These are phyloP conservation scores for Labroides dimidiatus DNA, from an alignment of 2,797 vertebrate species.

Conservation along the genomic window DNA sequence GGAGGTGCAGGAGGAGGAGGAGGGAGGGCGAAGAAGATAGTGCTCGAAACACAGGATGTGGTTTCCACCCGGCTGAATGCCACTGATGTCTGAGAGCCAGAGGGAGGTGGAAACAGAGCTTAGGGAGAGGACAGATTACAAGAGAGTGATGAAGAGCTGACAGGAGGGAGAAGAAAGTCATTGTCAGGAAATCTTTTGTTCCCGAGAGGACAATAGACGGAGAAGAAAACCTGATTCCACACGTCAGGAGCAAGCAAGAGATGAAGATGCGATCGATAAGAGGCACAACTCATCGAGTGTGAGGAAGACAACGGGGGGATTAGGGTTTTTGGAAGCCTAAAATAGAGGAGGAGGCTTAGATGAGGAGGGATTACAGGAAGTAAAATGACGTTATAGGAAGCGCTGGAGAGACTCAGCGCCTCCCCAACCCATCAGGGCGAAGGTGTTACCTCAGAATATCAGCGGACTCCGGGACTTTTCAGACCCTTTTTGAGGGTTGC, in stretches of 20 bases:
- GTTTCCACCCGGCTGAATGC: conserved; percentile 70
- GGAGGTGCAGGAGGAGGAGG: conserved; percentile 21
- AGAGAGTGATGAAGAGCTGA: no score
- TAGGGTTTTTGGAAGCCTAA: neutral
- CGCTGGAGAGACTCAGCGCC: conserved; percentile 16
- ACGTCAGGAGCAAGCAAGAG: neutral
- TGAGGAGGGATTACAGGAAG: no score
- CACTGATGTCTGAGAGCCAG: conserved; percentile 75
- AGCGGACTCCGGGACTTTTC: neutral
- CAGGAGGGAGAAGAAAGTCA: neutral
- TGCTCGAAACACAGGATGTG: conserved; percentile 68
- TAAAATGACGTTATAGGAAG: no score
- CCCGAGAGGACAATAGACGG: conserved; percentile 5
- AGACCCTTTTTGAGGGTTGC: no score
- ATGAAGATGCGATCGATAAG: conserved; percentile 22
- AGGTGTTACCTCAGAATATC: no score
- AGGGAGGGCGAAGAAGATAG: conserved; percentile 59
- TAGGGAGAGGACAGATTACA: neutral
- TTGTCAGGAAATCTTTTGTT: conserved; percentile 32
- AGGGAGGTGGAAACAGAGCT: neutral
- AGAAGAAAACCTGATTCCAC: conserved; percentile 13
- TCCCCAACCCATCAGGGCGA: conserved; percentile 2
- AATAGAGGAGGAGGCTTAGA: no score
- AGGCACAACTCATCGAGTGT: conserved; percentile 9
- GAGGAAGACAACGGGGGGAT: conserved; percentile 16